Conservation (phyloP, 2,113 vertebrate genomes). For the Fregata magnificens region DNA sequence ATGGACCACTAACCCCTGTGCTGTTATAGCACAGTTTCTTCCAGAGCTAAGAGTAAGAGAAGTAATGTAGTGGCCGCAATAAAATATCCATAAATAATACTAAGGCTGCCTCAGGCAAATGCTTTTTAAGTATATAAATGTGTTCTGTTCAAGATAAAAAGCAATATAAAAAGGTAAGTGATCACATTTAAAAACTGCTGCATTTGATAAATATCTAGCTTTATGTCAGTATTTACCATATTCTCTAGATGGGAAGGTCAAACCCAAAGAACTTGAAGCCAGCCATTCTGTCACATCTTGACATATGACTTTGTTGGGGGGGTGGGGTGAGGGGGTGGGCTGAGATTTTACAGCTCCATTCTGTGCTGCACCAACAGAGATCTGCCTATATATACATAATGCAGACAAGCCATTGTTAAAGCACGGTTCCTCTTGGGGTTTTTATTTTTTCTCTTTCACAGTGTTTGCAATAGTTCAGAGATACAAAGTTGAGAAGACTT, state of each 20-base stretch:
- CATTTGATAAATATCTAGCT: not conserved
- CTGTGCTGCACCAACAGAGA: not conserved
- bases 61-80: not conserved
- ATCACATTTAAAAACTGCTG: not conserved
- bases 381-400: not conserved
- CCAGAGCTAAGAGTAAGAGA: not conserved
- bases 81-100: slow-evolving; percentile 5
- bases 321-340: not conserved
- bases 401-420: not conserved
- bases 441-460: not conserved
- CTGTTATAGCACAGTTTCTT: not conserved
- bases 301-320: not conserved
- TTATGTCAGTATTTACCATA: not conserved
- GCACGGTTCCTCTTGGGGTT: not conserved
- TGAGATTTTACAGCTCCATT: not conserved
- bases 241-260: not conserved
- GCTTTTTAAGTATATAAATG: not conserved
- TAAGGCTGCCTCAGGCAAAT: not conserved
- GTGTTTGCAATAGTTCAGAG: not conserved
- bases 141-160: not conserved
- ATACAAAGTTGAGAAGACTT: not conserved
- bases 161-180: not conserved
- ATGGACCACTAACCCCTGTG: not conserved
- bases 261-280: not conserved
- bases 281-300: not conserved